These are phyloP conservation scores for Trematocara unimaculatum DNA, from an alignment of 2,113 vertebrate genomes.

Conservation along the genomic window DNA sequence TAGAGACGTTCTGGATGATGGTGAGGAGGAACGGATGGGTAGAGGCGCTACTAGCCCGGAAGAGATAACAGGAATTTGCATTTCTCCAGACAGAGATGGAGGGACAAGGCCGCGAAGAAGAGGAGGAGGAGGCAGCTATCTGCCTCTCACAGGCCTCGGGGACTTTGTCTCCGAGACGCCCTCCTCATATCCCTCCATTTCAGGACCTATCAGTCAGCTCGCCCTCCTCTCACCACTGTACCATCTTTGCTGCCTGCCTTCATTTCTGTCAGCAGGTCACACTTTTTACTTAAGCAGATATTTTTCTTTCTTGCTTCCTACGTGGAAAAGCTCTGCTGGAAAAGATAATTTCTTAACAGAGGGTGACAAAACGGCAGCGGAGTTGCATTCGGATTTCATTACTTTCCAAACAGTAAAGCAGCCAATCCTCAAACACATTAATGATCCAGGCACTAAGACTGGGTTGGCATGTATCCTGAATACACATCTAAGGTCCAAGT, in stretches of 20 bases:
- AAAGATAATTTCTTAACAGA: background rate
- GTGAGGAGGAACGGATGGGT: background rate
- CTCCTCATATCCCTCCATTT: slow-evolving; percentile 15
- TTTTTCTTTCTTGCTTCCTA: background rate
- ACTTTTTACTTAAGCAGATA: background rate
- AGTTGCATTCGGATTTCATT: background rate
- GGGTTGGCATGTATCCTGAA: background rate
- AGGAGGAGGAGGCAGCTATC: slow-evolving; percentile 42
- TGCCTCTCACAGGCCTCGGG: slow-evolving; percentile 29
- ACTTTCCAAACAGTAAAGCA: background rate
- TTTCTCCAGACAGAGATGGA: slow-evolving; percentile 35
- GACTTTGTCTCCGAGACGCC: slow-evolving; percentile 15
- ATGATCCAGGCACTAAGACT: background rate
- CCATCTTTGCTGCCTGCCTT: background rate
- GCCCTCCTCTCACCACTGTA: background rate
- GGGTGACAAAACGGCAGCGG: background rate
- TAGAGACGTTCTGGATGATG: background rate
- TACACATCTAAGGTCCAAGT: background rate
- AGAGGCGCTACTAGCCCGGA: background rate
- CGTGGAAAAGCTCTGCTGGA: background rate
- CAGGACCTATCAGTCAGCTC: slow-evolving; percentile 7
- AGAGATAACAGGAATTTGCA: slow-evolving; percentile 45
- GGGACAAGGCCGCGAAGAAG: background rate
- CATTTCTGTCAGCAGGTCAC: background rate
- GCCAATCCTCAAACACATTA: background rate